Evolutionary conservation across 2,113 vertebrate genomes (phyloP), one percentile per base, ranked within the genome.

Genomic region (Bubo bubo): DNA sequence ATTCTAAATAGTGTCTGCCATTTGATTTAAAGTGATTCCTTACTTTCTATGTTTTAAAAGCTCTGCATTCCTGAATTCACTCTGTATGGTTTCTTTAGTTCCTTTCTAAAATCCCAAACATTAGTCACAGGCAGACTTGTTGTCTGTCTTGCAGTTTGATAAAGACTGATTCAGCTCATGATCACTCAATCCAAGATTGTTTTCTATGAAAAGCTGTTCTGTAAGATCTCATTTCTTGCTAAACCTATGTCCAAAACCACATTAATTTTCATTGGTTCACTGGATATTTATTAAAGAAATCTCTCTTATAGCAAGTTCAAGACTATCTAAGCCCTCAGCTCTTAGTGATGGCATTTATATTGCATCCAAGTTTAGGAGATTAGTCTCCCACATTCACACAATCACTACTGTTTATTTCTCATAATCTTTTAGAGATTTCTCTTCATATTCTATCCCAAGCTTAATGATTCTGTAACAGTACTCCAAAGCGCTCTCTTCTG

Each of bases 221-320:
- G 26, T 64, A 88, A 86, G 39, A 86, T 49, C 58, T 92, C 66
- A n/a, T 77, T 96, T 93, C 63, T 80, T 89, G 49, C 63, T 89
- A 94, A 96, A 84, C 24, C 63, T 8, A 0, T 77, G 72, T 77
- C 72, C 59, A 87, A 89, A 94, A 34, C 28, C 89, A n/a, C 24
- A 77, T 71, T 66, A 70, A 70, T 93, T 89, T 95, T 77, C 50
- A 32, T 84, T 87, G 63, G 55, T 77, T 94, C 80, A 77, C 55
- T 84, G 50, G 16, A 8, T 86, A 59, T 86, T 96, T 86, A 84
- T 84, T 89, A 84, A 94, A 84, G 34, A 93, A 84, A 89, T 87
- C 45, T 66, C 21, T 91, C 37, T 87, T 93, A 77, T 8, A 62
- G 43, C 30, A 86, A 56, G 37, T 64, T 88, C 34, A 86, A 80